Percentiles rank a stretch among this genome's conserved stretches.
Conservation (phyloP, 2,113 vertebrate species). For the Capreolus pygargus region DNA sequence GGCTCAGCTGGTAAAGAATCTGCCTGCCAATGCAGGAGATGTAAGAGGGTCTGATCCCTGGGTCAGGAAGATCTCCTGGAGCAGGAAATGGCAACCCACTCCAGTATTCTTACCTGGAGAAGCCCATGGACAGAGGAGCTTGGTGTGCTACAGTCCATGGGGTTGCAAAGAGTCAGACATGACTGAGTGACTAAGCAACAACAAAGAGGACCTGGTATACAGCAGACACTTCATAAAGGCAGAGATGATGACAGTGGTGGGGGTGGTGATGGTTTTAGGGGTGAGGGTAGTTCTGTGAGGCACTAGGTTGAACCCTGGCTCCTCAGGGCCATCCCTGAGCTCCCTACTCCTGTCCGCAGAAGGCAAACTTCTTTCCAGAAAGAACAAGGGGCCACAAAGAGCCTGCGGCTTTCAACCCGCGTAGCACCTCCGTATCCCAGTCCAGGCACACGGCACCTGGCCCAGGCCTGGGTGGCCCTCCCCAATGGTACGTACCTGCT, state of each 20-base stretch:
- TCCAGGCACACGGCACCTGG: not conserved
- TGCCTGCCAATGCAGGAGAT: not conserved
- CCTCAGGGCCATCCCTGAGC: not conserved
- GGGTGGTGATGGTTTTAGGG: no score
- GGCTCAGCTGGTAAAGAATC: not conserved
- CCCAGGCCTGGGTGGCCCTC: not conserved
- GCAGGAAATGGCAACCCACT: not conserved
- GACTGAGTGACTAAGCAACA: not conserved
- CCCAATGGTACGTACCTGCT: constrained; percentile 14
- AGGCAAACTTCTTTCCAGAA: not conserved
- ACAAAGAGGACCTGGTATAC: not conserved
- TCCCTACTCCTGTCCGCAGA: not conserved
- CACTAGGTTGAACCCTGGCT: not conserved
- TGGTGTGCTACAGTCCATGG: not conserved
- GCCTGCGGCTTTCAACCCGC: not conserved
- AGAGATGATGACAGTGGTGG: no score
- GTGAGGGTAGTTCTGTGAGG: not conserved
- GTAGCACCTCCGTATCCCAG: not conserved
- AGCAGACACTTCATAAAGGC: not conserved
- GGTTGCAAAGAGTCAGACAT: not conserved
- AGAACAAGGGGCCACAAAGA: not conserved
- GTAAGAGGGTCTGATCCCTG: not conserved
- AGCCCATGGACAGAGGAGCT: not conserved
- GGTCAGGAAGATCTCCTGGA: not conserved
- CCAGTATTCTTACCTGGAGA: not conserved